phyloP scores from a whole-genome alignment of 2,113 vertebrate species.

The Caloenas nicobarica region DNA sequence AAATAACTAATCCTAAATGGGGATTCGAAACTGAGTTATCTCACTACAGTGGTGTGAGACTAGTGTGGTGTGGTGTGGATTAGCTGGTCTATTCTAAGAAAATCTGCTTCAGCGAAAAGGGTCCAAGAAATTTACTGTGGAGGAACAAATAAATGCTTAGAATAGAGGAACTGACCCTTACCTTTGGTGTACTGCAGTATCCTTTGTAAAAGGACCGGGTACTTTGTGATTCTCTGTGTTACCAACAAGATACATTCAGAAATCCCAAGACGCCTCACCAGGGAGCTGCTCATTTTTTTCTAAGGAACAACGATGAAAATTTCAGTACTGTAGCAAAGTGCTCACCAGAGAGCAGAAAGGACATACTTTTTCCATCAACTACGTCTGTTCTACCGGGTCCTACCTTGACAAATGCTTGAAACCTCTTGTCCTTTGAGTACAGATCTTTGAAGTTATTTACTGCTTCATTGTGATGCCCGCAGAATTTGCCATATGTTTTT shows the following conservation, averaged over 20 bases:
- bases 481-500: conserved; percentile 92
- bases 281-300: conserved; percentile 95
- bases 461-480: conserved; percentile 93
- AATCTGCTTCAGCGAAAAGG: background rate
- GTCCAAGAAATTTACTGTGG: background rate
- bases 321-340: background rate
- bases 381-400: background rate
- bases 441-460: conserved; percentile 95
- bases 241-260: conserved; percentile 96
- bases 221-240: conserved; percentile 97
- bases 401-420: conserved; percentile 95
- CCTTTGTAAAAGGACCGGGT: conserved; percentile 92
- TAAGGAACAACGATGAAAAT: conserved; percentile 50
- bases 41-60: accelerated
- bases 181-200: conserved; percentile 94
- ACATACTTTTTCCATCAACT: accelerated
- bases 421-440: conserved; percentile 89
- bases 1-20: background rate
- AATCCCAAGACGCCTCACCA: conserved; percentile 91
- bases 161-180: conserved; percentile 42
- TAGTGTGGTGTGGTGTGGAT: background rate
- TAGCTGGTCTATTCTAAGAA: background rate
- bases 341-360: background rate
- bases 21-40: background rate
- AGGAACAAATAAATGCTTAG: background rate